These are phyloP conservation scores for Batillaria attramentaria DNA, from an alignment of 1,140 invertebrate species.

Conservation along the genomic window DNA sequence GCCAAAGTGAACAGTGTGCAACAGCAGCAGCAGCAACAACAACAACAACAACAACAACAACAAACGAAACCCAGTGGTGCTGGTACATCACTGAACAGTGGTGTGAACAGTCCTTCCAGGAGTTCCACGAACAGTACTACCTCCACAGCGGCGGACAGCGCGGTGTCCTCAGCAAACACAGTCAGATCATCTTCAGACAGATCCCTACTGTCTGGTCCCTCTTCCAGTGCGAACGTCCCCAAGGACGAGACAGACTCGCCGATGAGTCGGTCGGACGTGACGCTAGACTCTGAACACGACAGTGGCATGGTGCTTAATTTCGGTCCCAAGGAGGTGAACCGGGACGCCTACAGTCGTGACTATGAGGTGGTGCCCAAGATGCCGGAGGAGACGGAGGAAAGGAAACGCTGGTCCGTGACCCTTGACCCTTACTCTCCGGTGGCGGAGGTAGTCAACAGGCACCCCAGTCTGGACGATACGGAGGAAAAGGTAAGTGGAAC, in stretches of 20 bases:
- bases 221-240: not conserved
- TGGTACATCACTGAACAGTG: too few relatives aligned
- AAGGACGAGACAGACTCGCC: not conserved
- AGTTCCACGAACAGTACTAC: not conserved
- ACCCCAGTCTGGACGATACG: conserved; percentile 32
- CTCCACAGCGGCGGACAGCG: not conserved
- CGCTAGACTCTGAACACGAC: too few relatives aligned
- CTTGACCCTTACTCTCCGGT: conserved; percentile 41
- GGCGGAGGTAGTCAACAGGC: conserved; percentile 47
- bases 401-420: conserved; percentile 55
- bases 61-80: not conserved
- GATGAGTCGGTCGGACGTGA: too few relatives aligned
- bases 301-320: not conserved
- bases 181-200: too few relatives aligned
- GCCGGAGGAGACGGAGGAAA: conserved; percentile 22
- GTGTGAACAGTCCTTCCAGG: too few relatives aligned
- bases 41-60: not conserved
- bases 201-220: too few relatives aligned
- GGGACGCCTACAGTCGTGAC: conserved; percentile 46
- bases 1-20: too few relatives aligned
- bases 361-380: conserved; percentile 35
- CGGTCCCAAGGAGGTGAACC: conserved; percentile 41
- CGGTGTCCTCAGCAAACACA: not conserved
- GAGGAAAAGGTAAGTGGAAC: conserved; percentile 44
- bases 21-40: not conserved